phyloP scores from a whole-genome alignment of 2,797 vertebrate species.

The Poecilia gillii region DNA sequence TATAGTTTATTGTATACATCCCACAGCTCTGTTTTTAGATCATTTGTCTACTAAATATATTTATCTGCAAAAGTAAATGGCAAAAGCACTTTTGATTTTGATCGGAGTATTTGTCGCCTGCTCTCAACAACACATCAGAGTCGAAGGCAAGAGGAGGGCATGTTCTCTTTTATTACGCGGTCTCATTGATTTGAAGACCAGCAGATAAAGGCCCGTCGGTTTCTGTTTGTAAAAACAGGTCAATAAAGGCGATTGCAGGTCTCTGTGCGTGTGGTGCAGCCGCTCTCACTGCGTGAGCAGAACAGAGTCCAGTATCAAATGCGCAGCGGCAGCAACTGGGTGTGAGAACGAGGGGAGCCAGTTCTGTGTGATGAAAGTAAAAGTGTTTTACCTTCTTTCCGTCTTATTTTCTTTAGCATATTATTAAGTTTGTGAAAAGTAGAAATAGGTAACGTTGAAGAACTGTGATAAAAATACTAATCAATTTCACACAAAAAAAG shows the following conservation, averaged over 20 bases:
- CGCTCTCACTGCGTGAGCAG: not conserved
- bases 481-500: not conserved
- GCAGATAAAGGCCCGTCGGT: not conserved
- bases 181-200: constrained; percentile 36
- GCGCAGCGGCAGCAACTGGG: constrained; percentile 55
- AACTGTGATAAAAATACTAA: not conserved
- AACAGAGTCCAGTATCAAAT: constrained; percentile 23
- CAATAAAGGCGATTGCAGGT: constrained; percentile 7
- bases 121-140: constrained; percentile 21
- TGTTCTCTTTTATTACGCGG: constrained; percentile 18
- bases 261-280: constrained; percentile 23
- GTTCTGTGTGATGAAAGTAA: constrained; percentile 50
- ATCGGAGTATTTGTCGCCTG: constrained; percentile 20
- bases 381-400: constrained; percentile 4
- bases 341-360: constrained; percentile 42
- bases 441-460: not conserved
- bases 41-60: constrained; percentile 63
- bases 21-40: constrained; percentile 9
- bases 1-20: not conserved
- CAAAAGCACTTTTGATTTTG: constrained; percentile 46
- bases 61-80: constrained; percentile 15
- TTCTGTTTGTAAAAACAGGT: constrained; percentile 26
- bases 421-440: not conserved
- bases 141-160: not conserved
- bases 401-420: not conserved